These are phyloP conservation scores for Spicauda simplicius DNA, from an alignment of 2,888 invertebrate species.

Conservation along the genomic window DNA sequence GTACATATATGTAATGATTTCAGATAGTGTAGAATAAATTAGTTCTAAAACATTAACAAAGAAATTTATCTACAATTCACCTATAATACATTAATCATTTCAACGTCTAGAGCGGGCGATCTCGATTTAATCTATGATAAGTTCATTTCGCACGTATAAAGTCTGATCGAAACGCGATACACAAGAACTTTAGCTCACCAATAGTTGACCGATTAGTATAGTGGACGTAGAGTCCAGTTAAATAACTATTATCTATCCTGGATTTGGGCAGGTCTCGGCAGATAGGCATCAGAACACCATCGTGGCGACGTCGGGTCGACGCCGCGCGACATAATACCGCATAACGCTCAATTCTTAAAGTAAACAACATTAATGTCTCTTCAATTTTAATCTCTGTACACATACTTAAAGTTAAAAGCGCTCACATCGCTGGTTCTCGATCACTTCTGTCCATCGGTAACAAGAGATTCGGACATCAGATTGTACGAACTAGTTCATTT, in stretches of 20 bases:
- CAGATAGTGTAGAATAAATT: slow-evolving; percentile 49
- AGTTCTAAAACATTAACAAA: slow-evolving; percentile 50
- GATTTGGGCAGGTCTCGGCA: slow-evolving; percentile 11
- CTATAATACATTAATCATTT: slow-evolving; percentile 39
- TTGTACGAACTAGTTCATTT: slow-evolving; percentile 36
- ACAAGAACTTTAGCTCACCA: not conserved
- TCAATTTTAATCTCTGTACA: slow-evolving; percentile 32
- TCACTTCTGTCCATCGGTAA: slow-evolving; percentile 27
- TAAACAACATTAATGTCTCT: slow-evolving; percentile 5
- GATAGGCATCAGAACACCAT: slow-evolving; percentile 33
- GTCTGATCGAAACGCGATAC: slow-evolving; percentile 14
- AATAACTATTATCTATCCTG: slow-evolving; percentile 3
- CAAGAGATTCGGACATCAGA: slow-evolving; percentile 53
- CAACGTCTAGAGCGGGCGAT: slow-evolving; percentile 27
- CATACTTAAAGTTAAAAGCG: slow-evolving; percentile 24
- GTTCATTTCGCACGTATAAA: not conserved
- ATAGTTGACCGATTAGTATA: not conserved
- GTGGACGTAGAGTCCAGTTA: not conserved
- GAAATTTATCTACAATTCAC: slow-evolving; percentile 52
- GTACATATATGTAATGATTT: slow-evolving; percentile 52
- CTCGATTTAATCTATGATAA: not conserved
- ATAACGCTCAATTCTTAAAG: slow-evolving; percentile 19
- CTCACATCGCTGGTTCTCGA: slow-evolving; percentile 12
- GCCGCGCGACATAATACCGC: slow-evolving; percentile 3
- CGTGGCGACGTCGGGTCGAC: slow-evolving; percentile 3